Base-by-base conservation (phyloP, 2,113 vertebrate species). In the Ageneiosus marmoratus region DNA sequence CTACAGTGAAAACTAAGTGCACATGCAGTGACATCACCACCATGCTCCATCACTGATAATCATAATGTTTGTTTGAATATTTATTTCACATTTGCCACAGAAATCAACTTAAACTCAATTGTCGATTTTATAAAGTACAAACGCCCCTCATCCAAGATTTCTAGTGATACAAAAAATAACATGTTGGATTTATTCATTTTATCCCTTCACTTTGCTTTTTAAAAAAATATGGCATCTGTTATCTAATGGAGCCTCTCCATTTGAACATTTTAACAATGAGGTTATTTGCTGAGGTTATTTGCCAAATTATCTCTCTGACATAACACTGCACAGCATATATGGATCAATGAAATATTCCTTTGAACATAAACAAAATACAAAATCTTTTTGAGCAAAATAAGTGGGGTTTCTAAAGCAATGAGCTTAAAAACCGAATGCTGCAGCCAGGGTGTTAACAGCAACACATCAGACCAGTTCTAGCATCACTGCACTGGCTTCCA, bases 271-370 rank as follows among this genome's bases (percentile, higher is more conserved):
- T 22, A 22, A 5, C 37, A 16, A 1, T 13, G 41, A 13, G 12
- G 37, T 27, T 34, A 12, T 82, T 58, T 51, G 27, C 20, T 37
- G 9, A 77, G 44, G 34, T 51, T 60, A 58, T 34, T 29, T 69
- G 50, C 67, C 81, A 56, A 56, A 62, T 24, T n/a, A 50, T 63
- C 60, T 87, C 48, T 13, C 60, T 65, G 51, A 74, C 80, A 50
- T 76, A 81, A n/a, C 27, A 34, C 24, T 67, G 27, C 56, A 46
- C 41, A 70, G 69, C 24, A 62, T 51, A 62, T 11, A 41, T 24
- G 9, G n/a, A 22, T 80, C 15, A 62, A 76, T 79, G 0, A 62
- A 62, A 44, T 76, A 79, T 70, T 77, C 44, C 53, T 16, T 34
- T 16, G 7, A 72, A 56, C 51, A 82, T 29, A 46, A 78, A 82